A percentile compares a stretch with the other conserved stretches of the same genome.
Evolutionary conservation across 1,140 invertebrate genomes (phyloP).

Genomic region (Archegozetes longisetosus): DNA sequence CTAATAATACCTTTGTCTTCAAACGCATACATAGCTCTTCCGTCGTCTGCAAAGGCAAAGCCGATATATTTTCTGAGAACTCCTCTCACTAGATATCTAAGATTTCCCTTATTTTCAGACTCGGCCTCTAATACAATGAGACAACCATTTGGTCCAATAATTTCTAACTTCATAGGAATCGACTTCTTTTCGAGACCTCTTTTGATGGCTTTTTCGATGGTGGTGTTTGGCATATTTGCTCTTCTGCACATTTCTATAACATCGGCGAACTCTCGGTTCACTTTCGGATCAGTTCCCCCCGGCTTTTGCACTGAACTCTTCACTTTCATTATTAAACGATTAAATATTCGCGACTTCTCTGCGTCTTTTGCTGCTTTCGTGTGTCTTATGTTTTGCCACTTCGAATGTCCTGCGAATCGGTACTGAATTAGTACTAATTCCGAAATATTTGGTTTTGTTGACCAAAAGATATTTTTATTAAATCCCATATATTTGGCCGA

Average conservation of each 20-base stretch:
- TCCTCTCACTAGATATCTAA: constrained; percentile 15
- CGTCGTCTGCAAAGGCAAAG: constrained; percentile 15
- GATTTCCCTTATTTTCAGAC: constrained; percentile 20
- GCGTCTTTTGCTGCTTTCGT: constrained; percentile 44
- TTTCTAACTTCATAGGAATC: constrained; percentile 19
- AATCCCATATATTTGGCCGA: no score
- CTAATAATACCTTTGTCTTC: constrained; percentile 19
- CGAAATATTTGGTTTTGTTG: background rate
- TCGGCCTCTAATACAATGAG: constrained; percentile 21
- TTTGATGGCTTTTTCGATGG: constrained; percentile 40
- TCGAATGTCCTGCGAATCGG: constrained; percentile 45
- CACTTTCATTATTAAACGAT: constrained; percentile 25
- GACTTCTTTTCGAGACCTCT: constrained; percentile 26
- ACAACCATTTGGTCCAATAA: constrained; percentile 21
- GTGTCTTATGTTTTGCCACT: constrained; percentile 54
- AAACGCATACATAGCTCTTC: constrained; percentile 14
- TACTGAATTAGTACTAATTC: background rate
- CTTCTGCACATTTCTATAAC: constrained; percentile 41
- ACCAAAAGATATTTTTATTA: background rate
- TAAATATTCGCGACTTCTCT: constrained; percentile 33
- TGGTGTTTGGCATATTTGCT: constrained; percentile 39
- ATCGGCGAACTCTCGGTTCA: constrained; percentile 37
- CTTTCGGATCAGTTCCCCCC: constrained; percentile 36
- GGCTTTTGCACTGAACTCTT: constrained; percentile 15
- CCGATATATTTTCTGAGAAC: constrained; percentile 17